Conservation (phyloP, 1,140 invertebrate species). For the Drosophila grimshawi region DNA sequence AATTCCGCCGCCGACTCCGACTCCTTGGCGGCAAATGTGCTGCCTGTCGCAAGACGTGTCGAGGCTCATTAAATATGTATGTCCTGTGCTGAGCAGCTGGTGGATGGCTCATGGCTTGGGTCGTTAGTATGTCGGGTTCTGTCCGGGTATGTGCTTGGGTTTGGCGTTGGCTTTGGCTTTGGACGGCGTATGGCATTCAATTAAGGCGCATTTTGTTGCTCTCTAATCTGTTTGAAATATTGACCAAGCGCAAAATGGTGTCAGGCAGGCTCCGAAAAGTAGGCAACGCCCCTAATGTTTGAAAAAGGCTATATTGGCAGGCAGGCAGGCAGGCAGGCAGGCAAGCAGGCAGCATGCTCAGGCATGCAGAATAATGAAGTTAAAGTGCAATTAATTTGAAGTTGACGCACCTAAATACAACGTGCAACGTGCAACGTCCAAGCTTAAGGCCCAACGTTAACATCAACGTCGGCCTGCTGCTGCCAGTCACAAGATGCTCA, state of each 20-base stretch:
- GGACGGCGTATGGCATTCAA: constrained; percentile 66
- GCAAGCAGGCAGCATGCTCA: constrained; percentile 59
- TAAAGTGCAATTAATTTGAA: constrained; percentile 78
- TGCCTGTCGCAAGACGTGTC: constrained; percentile 55
- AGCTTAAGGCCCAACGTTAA: constrained; percentile 6
- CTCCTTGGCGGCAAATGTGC: background rate
- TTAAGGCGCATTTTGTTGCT: constrained; percentile 75
- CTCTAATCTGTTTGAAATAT: constrained; percentile 81
- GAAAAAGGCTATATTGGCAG: constrained; percentile 3
- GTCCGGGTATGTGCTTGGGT: background rate
- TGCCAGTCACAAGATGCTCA: constrained; percentile 21
- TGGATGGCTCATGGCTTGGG: constrained; percentile 16
- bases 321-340: constrained; percentile 9
- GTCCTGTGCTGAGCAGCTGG: constrained; percentile 76
- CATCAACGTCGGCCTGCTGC: constrained; percentile 18
- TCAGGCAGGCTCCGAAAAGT: constrained; percentile 55
- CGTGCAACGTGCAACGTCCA: background rate
- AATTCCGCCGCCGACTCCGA: background rate
- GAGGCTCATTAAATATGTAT: constrained; percentile 81
- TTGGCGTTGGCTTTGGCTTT: background rate
- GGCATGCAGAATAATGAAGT: constrained; percentile 81
- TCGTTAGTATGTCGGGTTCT: background rate
- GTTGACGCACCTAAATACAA: constrained; percentile 45
- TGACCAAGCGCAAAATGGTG: constrained; percentile 79
- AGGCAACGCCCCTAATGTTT: constrained; percentile 9